Evolutionary conservation across 2,113 vertebrate genomes (phyloP), one percentile per base, ranked within the genome.

Genomic region (Engraulis encrasicolus): DNA sequence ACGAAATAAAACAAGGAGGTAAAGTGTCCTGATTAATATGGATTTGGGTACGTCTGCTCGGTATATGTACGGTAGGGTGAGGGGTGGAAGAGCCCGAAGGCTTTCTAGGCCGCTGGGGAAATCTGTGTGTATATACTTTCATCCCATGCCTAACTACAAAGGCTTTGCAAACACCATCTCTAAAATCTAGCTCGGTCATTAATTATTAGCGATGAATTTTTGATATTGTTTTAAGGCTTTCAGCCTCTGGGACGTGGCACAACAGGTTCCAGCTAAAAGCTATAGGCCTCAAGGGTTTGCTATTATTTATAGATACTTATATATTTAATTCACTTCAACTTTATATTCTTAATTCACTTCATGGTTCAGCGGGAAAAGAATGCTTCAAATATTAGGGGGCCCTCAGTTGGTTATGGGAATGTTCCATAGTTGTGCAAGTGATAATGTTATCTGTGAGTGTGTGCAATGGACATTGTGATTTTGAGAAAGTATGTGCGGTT

Each of bases 21-120:
- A 85, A 31, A 80, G 77, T 31, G 87, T 87, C 77, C 81, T 85
- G 84, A 92, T 91, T 90, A 88, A 89, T 90, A 87, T 85, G 83
- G 85, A 89, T 93, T 90, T 89, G 84, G 0, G n/a, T 82, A 37
- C 4, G 40, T 9, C 9, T 45, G 9, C 61, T 2, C 37, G 81
- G 78, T 86, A 90, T 54, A 88, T 90, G 84, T 89, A 85, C 80
- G 79, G 84, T n/a, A n/a, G 84, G 54, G 54, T 7, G 58, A 27
- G 31, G 12, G 20, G 11, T 34, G 85, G 88, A 88, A 82, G 81
- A 36, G 58, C 84, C 86, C 81, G 0, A 45, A 78, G 89, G 88
- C 83, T 86, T 87, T 89, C 80, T 74, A 79, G 66, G 66, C 66
- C 34, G 27, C 66, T 74, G 66, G 66, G 66, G n/a, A n/a, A 36